phyloP scores from a whole-genome alignment of 2,113 vertebrate genomes.

The Vulpes lagopus region DNA sequence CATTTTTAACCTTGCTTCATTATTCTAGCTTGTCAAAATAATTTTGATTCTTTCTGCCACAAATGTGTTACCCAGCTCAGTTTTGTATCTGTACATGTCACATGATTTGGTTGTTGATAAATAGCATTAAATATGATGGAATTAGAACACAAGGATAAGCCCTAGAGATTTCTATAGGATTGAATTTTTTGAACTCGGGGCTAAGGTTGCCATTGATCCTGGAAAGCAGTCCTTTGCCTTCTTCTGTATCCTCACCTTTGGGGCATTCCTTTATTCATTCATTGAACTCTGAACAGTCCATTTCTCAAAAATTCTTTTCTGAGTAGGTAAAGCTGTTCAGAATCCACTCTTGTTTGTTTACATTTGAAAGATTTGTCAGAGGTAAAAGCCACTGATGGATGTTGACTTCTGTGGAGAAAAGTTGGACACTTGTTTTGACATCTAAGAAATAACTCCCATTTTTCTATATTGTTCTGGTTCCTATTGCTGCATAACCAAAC shows the following conservation, averaged over 20 bases:
- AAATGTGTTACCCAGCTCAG: background rate
- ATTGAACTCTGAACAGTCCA: background rate
- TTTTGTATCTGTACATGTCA: background rate
- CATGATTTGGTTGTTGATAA: background rate
- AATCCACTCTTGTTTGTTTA: conserved; percentile 28
- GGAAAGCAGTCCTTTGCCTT: background rate
- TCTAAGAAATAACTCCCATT: background rate
- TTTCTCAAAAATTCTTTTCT: background rate
- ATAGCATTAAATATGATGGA: background rate
- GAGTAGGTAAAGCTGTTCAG: conserved; percentile 23
- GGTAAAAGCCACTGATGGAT: conserved; percentile 2
- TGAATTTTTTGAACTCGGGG: background rate
- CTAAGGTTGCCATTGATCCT: background rate
- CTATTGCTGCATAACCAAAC: background rate
- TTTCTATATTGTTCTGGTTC: conserved; percentile 15
- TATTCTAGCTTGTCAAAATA: conserved; percentile 22
- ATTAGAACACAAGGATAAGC: background rate
- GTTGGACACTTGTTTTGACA: conserved; percentile 1
- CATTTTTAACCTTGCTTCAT: conserved; percentile 2
- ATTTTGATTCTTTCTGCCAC: conserved; percentile 31
- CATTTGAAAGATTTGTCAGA: background rate
- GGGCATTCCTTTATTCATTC: background rate
- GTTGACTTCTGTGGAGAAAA: background rate
- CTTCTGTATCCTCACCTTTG: background rate
- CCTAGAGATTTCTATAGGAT: background rate